Evolutionary conservation across 2,797 vertebrate genomes (phyloP).

Genomic region (Podarcis siculus): DNA sequence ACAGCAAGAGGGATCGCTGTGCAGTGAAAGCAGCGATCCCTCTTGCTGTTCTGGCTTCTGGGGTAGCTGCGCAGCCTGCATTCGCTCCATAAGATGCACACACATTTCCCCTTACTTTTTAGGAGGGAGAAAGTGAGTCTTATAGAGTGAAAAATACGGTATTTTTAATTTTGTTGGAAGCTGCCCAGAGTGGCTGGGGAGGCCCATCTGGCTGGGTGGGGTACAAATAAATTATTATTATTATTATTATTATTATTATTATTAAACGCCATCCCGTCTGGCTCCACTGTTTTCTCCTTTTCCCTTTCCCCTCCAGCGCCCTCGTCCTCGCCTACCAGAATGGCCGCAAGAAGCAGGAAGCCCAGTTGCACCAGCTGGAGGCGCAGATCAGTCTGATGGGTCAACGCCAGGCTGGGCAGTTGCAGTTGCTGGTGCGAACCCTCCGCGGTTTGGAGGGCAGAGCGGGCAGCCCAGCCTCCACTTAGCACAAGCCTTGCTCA

Average conservation of each 20-base stretch:
- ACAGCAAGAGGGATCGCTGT: too few species aligned
- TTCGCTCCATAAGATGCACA: too few species aligned
- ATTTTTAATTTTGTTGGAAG: too few species aligned
- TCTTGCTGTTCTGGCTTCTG: too few species aligned
- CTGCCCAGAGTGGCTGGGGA: too few species aligned
- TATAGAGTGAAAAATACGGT: too few species aligned
- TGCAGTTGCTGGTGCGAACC: slow-evolving; percentile 64
- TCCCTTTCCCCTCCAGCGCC: slow-evolving; percentile 74
- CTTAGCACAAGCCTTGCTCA: accelerated
- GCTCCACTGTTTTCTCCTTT: accelerated
- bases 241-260: too few species aligned
- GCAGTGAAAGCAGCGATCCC: too few species aligned
- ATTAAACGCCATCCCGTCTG: not conserved
- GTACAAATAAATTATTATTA: too few species aligned
- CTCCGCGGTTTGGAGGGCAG: slow-evolving; percentile 70
- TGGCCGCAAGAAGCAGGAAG: slow-evolving; percentile 86
- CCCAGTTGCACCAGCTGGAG: slow-evolving; percentile 86
- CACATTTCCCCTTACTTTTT: too few species aligned
- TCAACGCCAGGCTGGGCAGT: slow-evolving; percentile 78
- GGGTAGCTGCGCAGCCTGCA: too few species aligned
- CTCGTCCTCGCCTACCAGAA: slow-evolving; percentile 83
- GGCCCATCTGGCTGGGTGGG: accelerated
- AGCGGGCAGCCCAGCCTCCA: accelerated
- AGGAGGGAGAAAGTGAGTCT: too few species aligned
- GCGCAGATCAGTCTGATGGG: slow-evolving; percentile 79